Percentiles rank a stretch among this genome's conserved stretches.
phyloP scores from a whole-genome alignment of 1,140 invertebrate genomes.

The Drosophila sucinea region DNA sequence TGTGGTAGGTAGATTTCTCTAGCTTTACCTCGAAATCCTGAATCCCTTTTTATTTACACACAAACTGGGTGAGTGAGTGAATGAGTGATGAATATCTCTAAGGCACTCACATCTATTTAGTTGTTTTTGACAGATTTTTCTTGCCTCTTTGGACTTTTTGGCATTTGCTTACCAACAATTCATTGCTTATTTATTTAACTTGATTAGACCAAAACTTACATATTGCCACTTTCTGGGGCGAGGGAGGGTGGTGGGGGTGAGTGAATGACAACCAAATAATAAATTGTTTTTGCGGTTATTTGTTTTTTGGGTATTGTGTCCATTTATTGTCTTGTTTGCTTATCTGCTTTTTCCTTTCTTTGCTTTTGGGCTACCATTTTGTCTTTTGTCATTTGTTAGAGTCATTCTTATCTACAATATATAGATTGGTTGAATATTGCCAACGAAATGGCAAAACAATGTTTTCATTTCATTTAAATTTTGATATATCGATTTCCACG shows the following conservation, averaged over 20 bases:
- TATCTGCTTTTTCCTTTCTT: constrained; percentile 48
- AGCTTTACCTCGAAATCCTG: constrained; percentile 38
- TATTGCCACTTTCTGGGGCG: constrained; percentile 52
- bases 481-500: constrained; percentile 34
- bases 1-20: constrained; percentile 26
- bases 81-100: constrained; percentile 19
- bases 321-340: constrained; percentile 25
- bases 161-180: constrained; percentile 53
- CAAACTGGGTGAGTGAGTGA: constrained; percentile 15
- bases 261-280: constrained; percentile 63
- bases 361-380: constrained; percentile 34
- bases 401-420: constrained; percentile 14
- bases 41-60: constrained; percentile 36
- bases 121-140: constrained; percentile 34
- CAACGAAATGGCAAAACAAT: constrained; percentile 69
- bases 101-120: constrained; percentile 18
- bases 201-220: constrained; percentile 65
- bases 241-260: constrained; percentile 12
- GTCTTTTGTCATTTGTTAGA: constrained; percentile 36
- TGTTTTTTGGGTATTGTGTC: constrained; percentile 36
- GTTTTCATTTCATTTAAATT: constrained; percentile 80
- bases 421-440: constrained; percentile 29
- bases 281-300: constrained; percentile 73
- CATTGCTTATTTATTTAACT: constrained; percentile 77
- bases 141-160: constrained; percentile 38